Conservation (phyloP, 1,140 invertebrate species). For the Drosophila aff. region DNA sequence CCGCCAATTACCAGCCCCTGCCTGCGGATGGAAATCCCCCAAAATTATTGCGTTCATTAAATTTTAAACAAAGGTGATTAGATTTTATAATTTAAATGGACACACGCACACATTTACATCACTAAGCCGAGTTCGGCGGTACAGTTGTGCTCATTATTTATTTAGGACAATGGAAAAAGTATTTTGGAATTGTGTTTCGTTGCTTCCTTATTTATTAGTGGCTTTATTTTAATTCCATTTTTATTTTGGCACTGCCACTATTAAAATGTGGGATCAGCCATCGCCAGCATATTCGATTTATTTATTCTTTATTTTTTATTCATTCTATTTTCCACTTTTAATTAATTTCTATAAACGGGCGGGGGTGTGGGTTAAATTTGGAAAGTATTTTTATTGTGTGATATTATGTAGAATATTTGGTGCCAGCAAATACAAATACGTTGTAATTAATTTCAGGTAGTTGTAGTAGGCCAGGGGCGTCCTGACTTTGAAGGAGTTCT, state of each 20-base stretch:
- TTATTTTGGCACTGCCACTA: conserved; percentile 37
- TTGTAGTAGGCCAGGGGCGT: neutral
- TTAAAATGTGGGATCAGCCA: conserved; percentile 63
- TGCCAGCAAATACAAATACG: conserved; percentile 17
- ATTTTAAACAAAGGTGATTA: conserved; percentile 84
- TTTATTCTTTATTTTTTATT: conserved; percentile 52
- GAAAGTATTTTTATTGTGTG: conserved; percentile 9
- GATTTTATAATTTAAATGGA: conserved; percentile 75
- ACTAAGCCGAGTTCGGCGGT: conserved; percentile 37
- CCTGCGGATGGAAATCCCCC: conserved; percentile 62
- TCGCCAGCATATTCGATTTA: conserved; percentile 44
- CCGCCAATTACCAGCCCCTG: conserved; percentile 56
- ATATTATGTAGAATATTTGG: conserved; percentile 29
- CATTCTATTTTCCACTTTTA: conserved; percentile 59
- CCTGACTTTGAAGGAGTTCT: neutral
- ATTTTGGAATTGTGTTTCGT: conserved; percentile 55
- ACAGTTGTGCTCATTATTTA: conserved; percentile 78
- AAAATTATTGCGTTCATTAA: conserved; percentile 83
- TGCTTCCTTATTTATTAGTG: conserved; percentile 69
- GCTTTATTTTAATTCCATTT: conserved; percentile 50
- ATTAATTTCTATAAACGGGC: conserved; percentile 55
- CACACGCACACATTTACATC: conserved; percentile 33
- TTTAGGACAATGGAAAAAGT: conserved; percentile 71
- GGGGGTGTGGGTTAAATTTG: conserved; percentile 8
- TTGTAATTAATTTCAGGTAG: neutral